phyloP scores from a whole-genome alignment of 2,888 invertebrate genomes.

The Tryphoninae sp. region DNA sequence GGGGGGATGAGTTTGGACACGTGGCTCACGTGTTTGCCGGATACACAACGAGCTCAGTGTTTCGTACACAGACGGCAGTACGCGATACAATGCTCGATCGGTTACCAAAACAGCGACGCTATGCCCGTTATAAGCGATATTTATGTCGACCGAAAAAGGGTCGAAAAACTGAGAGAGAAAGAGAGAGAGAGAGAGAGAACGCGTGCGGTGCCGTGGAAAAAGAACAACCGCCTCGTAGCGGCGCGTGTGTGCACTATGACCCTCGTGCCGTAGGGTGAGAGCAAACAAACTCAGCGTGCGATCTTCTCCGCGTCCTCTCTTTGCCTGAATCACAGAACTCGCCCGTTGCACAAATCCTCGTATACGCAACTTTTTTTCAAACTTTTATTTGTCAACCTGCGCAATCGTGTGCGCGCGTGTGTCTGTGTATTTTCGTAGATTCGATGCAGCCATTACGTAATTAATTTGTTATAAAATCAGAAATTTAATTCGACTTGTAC shows the following conservation, averaged over 20 bases:
- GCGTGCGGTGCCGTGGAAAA: slow-evolving; percentile 72
- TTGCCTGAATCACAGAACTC: slow-evolving; percentile 8
- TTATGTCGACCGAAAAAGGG: slow-evolving; percentile 80
- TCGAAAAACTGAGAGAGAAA: slow-evolving; percentile 31
- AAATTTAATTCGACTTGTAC: neutral
- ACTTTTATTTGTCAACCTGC: slow-evolving; percentile 51
- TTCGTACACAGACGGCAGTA: slow-evolving; percentile 77
- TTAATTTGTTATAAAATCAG: slow-evolving; percentile 35
- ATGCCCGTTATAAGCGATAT: slow-evolving; percentile 80
- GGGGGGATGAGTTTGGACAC: slow-evolving; percentile 72
- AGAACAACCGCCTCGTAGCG: slow-evolving; percentile 74
- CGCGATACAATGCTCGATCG: slow-evolving; percentile 79
- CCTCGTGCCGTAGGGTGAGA: slow-evolving; percentile 32
- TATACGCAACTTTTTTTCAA: slow-evolving; percentile 34
- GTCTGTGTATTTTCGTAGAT: neutral
- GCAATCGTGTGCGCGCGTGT: slow-evolving; percentile 6
- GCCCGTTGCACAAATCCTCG: slow-evolving; percentile 1
- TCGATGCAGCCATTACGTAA: slow-evolving; percentile 30
- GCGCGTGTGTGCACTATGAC: slow-evolving; percentile 50
- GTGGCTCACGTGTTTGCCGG: slow-evolving; percentile 80
- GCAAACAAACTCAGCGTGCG: slow-evolving; percentile 44
- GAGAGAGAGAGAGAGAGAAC: slow-evolving; percentile 23
- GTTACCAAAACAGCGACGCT: slow-evolving; percentile 81
- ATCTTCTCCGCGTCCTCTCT: slow-evolving; percentile 32
- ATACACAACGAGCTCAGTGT: slow-evolving; percentile 78